A percentile compares a stretch with the other conserved stretches of the same genome.
phyloP scores from a whole-genome alignment of 2,113 vertebrate genomes.

The Coryphaenoides rupestris region DNA sequence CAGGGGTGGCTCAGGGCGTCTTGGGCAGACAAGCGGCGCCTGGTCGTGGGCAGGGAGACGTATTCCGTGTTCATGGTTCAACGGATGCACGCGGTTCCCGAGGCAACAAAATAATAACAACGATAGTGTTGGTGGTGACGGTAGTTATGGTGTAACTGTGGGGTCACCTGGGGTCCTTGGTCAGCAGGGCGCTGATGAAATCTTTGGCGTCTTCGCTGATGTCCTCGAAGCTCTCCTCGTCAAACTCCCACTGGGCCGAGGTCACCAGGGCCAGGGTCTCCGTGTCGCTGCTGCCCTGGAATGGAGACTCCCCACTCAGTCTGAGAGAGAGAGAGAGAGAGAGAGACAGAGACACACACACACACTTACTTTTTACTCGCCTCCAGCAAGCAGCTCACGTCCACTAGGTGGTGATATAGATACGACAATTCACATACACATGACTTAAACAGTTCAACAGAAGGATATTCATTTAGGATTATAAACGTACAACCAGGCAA shows the following conservation, averaged over 20 bases:
- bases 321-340: slow-evolving; percentile 43
- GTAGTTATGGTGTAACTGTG: too few species aligned
- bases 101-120: too few species aligned
- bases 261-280: slow-evolving; percentile 82
- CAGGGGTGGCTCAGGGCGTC: slow-evolving; percentile 77
- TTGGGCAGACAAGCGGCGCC: slow-evolving; percentile 69
- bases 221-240: slow-evolving; percentile 79
- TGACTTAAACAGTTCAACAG: too few species aligned
- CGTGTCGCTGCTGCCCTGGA: slow-evolving; percentile 77
- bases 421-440: too few species aligned
- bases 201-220: slow-evolving; percentile 79
- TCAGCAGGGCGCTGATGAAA: slow-evolving; percentile 81
- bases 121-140: too few species aligned
- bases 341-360: neutral
- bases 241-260: slow-evolving; percentile 79
- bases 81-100: too few species aligned
- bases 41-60: slow-evolving; percentile 31
- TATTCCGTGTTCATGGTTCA: neutral
- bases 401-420: too few species aligned
- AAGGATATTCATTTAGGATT: too few species aligned
- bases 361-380: neutral
- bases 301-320: slow-evolving; percentile 84
- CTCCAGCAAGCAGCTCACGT: too few species aligned
- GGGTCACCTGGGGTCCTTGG: slow-evolving; percentile 76
- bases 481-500: too few species aligned